phyloP scores from a whole-genome alignment of 53 echinoderm and acorn worm species.

The Echinarachnius parma region DNA sequence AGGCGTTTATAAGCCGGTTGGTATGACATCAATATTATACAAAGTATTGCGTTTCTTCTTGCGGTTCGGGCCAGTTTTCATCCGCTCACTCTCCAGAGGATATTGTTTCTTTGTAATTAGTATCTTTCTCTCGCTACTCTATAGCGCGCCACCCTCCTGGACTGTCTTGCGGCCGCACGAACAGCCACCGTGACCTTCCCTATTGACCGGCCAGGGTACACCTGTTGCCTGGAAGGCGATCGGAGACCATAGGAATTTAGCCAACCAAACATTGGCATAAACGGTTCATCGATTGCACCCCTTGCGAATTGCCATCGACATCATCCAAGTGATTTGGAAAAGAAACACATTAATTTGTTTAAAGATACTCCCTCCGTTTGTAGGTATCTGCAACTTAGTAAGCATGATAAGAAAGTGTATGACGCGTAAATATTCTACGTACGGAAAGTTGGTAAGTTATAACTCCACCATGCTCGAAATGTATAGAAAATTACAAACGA shows the following conservation, averaged over 20 bases:
- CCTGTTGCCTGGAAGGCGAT: constrained; percentile 39
- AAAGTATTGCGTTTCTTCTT: constrained; percentile 50
- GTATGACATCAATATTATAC: constrained; percentile 52
- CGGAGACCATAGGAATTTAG: constrained; percentile 37
- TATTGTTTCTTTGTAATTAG: constrained; percentile 45
- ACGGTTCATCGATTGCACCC: constrained; percentile 24
- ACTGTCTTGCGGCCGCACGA: not conserved
- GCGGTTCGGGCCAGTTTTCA: constrained; percentile 24
- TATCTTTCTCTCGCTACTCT: constrained; percentile 22
- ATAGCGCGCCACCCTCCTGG: constrained; percentile 6
- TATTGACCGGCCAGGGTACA: constrained; percentile 36
- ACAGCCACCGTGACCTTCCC: constrained; percentile 19
- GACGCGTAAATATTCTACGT: no score
- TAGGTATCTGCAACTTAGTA: no score
- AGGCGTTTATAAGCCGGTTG: constrained; percentile 41
- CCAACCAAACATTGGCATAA: constrained; percentile 38
- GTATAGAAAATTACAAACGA: no score
- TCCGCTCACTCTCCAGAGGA: constrained; percentile 24
- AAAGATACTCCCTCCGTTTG: no score
- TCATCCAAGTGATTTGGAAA: no score
- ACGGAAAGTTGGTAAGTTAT: no score
- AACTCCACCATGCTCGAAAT: no score
- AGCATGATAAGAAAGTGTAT: no score
- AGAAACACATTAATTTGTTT: no score
- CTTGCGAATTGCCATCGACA: no score